A percentile compares a stretch with the other conserved stretches of the same genome.
phyloP scores from a whole-genome alignment of 2,888 invertebrate genomes.

The Protonemura montana region DNA sequence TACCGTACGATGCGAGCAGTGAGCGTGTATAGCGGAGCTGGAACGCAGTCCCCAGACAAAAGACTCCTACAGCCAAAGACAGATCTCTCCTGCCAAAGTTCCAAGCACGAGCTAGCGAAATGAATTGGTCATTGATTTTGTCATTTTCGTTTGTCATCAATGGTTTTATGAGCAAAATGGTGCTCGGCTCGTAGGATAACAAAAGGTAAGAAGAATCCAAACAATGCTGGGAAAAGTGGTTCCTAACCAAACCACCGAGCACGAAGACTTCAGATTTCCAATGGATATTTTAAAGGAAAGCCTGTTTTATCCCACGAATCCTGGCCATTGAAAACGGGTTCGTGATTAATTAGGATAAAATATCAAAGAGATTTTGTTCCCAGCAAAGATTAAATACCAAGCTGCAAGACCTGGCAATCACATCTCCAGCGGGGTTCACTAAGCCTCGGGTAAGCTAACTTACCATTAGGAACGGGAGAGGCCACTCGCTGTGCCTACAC shows the following conservation, averaged over 20 bases:
- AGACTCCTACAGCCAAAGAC: neutral
- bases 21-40: neutral
- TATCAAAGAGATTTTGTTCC: neutral
- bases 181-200: neutral
- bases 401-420: neutral
- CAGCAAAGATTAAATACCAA: neutral
- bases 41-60: neutral
- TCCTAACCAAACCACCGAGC: neutral
- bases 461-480: neutral
- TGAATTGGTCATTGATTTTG: constrained; percentile 27
- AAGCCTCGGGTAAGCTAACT: neutral
- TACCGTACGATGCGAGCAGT: neutral
- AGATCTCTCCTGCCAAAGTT: constrained; percentile 16
- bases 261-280: neutral
- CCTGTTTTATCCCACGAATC: neutral
- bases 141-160: constrained; percentile 24
- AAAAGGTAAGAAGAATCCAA: constrained; percentile 12
- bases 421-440: neutral
- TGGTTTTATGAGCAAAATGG: neutral
- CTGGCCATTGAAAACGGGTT: neutral
- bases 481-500: neutral
- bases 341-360: neutral
- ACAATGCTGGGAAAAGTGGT: neutral
- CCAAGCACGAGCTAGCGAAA: neutral
- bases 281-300: neutral